phyloP scores from a whole-genome alignment of 2,888 invertebrate genomes.

The Aleiodes testaceus region DNA sequence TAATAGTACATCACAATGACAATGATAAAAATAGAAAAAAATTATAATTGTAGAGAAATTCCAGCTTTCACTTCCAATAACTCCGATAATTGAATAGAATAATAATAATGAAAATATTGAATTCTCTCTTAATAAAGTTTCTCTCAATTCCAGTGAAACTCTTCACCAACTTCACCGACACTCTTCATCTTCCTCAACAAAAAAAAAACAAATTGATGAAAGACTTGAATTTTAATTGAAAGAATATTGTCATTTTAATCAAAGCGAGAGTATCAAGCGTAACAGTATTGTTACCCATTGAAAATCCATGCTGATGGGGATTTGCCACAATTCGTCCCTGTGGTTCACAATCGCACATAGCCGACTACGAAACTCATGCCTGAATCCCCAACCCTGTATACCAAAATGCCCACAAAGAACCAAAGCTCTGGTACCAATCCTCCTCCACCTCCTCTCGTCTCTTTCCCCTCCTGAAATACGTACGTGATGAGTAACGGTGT shows the following conservation, averaged over 20 bases:
- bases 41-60: no score
- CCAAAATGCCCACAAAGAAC: slow-evolving; percentile 17
- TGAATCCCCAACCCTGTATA: not conserved
- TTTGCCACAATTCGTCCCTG: slow-evolving; percentile 24
- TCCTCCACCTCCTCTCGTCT: not conserved
- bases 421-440: slow-evolving; percentile 6
- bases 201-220: slow-evolving; percentile 34
- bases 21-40: no score
- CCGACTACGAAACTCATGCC: slow-evolving; percentile 6
- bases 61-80: no score
- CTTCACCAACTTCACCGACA: no score
- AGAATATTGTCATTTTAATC: not conserved
- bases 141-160: no score
- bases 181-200: not conserved
- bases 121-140: no score
- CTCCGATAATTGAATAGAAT: no score
- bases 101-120: no score
- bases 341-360: slow-evolving; percentile 29
- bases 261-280: not conserved
- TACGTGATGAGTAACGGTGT: slow-evolving; percentile 20
- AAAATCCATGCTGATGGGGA: slow-evolving; percentile 24
- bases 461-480: not conserved
- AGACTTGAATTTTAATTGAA: not conserved
- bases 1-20: no score
- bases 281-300: slow-evolving; percentile 9